Evolutionary conservation across 2,888 invertebrate species (phyloP).

Genomic region (Lysandra bellargus): DNA sequence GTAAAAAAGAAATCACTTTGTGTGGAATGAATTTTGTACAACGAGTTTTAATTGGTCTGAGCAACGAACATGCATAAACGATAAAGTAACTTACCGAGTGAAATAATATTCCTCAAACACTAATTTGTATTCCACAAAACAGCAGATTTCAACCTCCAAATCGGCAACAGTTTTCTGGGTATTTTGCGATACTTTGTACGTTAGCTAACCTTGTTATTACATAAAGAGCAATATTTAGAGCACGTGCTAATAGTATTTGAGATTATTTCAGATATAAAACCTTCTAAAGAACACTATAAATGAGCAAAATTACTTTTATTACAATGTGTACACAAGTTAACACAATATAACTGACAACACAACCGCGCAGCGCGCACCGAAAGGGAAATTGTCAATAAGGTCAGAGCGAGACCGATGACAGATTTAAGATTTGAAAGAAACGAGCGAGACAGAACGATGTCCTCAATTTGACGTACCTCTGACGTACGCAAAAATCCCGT

Average conservation of each 20-base stretch:
- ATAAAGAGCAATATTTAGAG: not conserved
- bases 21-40: not conserved
- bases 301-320: not conserved
- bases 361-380: not conserved
- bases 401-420: not conserved
- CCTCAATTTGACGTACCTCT: not conserved
- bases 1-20: too few relatives aligned
- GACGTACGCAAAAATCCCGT: not conserved
- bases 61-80: not conserved
- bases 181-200: not conserved
- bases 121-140: not conserved
- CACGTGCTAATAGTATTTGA: not conserved
- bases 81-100: not conserved
- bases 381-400: conserved; percentile 8
- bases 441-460: not conserved
- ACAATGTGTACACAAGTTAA: not conserved
- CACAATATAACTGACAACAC: not conserved
- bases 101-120: not conserved
- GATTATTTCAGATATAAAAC: not conserved
- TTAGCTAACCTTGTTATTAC: not conserved
- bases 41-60: not conserved
- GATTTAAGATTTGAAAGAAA: not conserved
- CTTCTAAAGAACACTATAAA: not conserved
- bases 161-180: not conserved
- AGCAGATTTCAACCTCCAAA: not conserved